Evolutionary conservation across 1,140 invertebrate species (phyloP).

Genomic region (Campoletis sonorensis): DNA sequence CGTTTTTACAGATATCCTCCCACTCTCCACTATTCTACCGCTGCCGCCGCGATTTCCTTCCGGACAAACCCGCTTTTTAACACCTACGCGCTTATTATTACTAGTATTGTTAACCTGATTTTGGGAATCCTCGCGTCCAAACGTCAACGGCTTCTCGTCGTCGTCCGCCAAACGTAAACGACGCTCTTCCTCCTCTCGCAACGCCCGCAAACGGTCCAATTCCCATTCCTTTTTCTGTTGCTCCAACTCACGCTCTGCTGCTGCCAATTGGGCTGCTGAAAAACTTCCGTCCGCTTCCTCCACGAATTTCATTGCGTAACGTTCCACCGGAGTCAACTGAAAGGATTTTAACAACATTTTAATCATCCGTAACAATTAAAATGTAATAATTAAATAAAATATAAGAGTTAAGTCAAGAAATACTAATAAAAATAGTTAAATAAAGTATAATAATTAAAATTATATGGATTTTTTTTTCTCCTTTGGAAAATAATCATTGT

Average conservation of each 20-base stretch:
- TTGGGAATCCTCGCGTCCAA: conserved; percentile 83
- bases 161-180: conserved; percentile 79
- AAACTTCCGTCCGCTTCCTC: conserved; percentile 92
- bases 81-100: conserved; percentile 69
- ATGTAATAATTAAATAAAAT: too few relatives aligned
- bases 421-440: too few relatives aligned
- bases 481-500: conserved; percentile 16
- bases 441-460: too few relatives aligned
- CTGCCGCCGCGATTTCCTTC: neutral
- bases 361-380: too few relatives aligned
- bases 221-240: conserved; percentile 97
- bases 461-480: conserved; percentile 8
- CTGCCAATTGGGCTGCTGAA: conserved; percentile 89
- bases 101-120: conserved; percentile 87
- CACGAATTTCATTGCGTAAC: conserved; percentile 94
- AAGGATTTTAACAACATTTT: conserved; percentile 47
- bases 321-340: conserved; percentile 93
- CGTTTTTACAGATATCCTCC: neutral
- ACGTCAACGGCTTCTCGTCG: conserved; percentile 82
- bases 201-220: conserved; percentile 85
- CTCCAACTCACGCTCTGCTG: conserved; percentile 93
- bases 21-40: neutral
- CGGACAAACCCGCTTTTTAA: conserved; percentile 58
- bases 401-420: too few relatives aligned
- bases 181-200: conserved; percentile 85